A percentile compares a stretch with the other conserved stretches of the same genome.
phyloP scores from a whole-genome alignment of 1,140 invertebrate species.

The Orchesella cincta region DNA sequence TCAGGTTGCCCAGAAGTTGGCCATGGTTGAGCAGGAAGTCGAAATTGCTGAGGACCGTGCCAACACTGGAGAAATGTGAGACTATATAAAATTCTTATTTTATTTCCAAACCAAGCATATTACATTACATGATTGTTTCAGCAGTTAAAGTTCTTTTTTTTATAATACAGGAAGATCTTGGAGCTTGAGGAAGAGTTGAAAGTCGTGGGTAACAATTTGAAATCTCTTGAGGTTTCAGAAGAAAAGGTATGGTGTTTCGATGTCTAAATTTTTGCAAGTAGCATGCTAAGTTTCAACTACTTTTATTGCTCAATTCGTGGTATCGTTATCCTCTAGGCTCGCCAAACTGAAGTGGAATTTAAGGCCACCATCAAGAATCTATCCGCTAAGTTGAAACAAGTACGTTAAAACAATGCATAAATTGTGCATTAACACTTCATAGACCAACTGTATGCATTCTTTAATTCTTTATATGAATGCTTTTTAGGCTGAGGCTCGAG shows the following conservation, averaged over 20 bases:
- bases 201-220: not conserved
- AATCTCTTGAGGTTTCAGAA: not conserved
- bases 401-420: not conserved
- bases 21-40: not conserved
- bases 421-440: not conserved
- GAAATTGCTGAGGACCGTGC: not conserved
- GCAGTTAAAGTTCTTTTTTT: not conserved
- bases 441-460: not conserved
- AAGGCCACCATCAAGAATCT: slow-evolving; percentile 1
- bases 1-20: not conserved
- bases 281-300: not conserved
- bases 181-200: not conserved
- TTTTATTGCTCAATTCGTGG: not conserved
- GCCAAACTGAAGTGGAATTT: not conserved
- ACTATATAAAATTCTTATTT: not conserved
- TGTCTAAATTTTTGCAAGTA: not conserved
- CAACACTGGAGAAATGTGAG: not conserved
- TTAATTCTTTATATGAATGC: not conserved
- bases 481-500: slow-evolving; percentile 66
- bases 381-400: not conserved
- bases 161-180: not conserved
- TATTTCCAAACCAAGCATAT: not conserved
- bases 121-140: not conserved
- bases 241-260: not conserved
- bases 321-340: not conserved